Evolutionary conservation across 2,888 invertebrate genomes (phyloP).

Genomic region (Carterocephalus palaemon): DNA sequence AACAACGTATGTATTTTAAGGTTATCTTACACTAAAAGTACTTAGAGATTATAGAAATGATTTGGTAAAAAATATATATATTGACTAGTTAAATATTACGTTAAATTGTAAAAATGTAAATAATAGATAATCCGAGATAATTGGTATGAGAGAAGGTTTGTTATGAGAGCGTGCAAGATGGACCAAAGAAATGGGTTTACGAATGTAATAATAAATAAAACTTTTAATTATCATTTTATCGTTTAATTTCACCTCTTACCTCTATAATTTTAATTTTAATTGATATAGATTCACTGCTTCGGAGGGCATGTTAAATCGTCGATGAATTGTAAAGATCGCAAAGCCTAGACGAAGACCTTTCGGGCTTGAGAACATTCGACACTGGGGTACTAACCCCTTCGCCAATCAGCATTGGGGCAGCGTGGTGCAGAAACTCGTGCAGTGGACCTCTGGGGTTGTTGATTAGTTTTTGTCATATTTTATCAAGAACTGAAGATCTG

Average conservation of each 20-base stretch:
- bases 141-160: slow-evolving; percentile 33
- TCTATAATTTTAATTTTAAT: no score
- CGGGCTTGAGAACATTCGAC: no score
- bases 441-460: no score
- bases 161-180: slow-evolving; percentile 40
- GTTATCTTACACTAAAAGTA: slow-evolving; percentile 8
- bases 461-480: no score
- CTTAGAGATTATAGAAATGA: slow-evolving; percentile 6
- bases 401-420: no score
- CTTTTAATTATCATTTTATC: slow-evolving; percentile 43
- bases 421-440: no score
- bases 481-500: no score
- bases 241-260: slow-evolving; percentile 36
- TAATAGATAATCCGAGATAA: slow-evolving; percentile 30
- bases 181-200: slow-evolving; percentile 57
- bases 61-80: slow-evolving; percentile 23
- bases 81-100: slow-evolving; percentile 34
- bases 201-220: slow-evolving; percentile 45
- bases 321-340: no score
- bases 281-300: no score
- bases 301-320: no score
- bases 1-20: slow-evolving; percentile 4
- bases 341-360: no score
- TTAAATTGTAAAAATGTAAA: slow-evolving; percentile 37
- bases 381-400: no score